phyloP scores from a whole-genome alignment of 2,113 vertebrate species.

The Patagioenas fasciata region DNA sequence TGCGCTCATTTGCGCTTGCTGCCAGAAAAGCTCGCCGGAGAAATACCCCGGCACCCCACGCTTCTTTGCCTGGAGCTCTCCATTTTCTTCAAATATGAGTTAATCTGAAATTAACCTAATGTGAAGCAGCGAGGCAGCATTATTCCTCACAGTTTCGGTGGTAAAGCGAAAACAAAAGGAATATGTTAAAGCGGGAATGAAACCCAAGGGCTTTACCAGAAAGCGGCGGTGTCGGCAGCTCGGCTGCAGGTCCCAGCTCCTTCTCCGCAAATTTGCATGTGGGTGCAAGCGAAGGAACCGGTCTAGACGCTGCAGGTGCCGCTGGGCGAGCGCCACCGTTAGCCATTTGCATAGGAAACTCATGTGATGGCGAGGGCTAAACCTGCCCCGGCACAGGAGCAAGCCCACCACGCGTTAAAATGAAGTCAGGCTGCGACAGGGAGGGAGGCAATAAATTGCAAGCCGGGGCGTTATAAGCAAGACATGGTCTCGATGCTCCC shows the following conservation, averaged over 20 bases:
- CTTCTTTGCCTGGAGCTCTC: not conserved
- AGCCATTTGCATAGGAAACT: not conserved
- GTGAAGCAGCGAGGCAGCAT: fast-evolving
- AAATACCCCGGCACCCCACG: fast-evolving
- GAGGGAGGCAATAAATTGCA: not conserved
- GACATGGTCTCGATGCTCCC: fast-evolving
- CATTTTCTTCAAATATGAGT: fast-evolving
- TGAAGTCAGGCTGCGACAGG: fast-evolving
- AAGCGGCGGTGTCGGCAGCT: fast-evolving
- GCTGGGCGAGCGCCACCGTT: fast-evolving
- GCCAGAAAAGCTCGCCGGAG: not conserved
- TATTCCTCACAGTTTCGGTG: not conserved
- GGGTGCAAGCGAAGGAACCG: not conserved
- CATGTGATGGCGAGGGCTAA: fast-evolving
- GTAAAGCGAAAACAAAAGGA: no score
- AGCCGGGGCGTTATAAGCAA: fast-evolving
- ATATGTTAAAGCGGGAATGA: fast-evolving
- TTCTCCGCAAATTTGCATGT: not conserved
- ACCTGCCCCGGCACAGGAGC: fast-evolving
- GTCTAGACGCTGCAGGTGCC: slow-evolving; percentile 53
- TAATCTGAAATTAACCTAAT: fast-evolving
- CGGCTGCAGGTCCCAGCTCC: fast-evolving
- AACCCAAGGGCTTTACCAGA: not conserved
- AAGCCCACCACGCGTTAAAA: fast-evolving
- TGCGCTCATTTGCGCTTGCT: not conserved